phyloP scores from a whole-genome alignment of 2,888 invertebrate species.

The Argyresthia goedartella region DNA sequence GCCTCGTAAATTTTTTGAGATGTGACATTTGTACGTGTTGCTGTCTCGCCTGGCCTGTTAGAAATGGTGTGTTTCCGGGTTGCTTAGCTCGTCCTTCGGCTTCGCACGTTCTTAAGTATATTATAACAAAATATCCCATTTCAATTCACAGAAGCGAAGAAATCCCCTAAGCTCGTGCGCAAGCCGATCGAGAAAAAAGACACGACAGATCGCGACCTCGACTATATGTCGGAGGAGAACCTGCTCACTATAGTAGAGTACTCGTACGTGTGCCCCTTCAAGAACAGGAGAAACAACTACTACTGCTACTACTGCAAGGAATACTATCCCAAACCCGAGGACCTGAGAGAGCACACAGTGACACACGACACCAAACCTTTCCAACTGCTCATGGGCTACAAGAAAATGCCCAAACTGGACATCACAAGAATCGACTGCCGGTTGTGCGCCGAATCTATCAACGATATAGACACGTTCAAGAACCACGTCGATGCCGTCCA shows the following conservation, averaged over 20 bases:
- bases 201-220: slow-evolving; percentile 48
- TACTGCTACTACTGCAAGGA: slow-evolving; percentile 63
- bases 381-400: slow-evolving; percentile 52
- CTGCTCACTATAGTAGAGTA: slow-evolving; percentile 52
- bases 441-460: slow-evolving; percentile 42
- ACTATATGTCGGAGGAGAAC: slow-evolving; percentile 60
- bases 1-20: no score
- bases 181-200: slow-evolving; percentile 44
- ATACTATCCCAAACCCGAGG: slow-evolving; percentile 55
- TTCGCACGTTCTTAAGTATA: no score
- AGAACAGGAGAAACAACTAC: slow-evolving; percentile 54
- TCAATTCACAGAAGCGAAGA: slow-evolving; percentile 22
- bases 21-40: no score
- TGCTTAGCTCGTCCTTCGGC: no score
- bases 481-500: slow-evolving; percentile 48
- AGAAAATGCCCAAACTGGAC: slow-evolving; percentile 58
- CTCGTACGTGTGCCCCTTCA: slow-evolving; percentile 56
- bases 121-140: slow-evolving; percentile 6
- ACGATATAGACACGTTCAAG: slow-evolving; percentile 43
- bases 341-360: slow-evolving; percentile 48
- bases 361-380: slow-evolving; percentile 57
- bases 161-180: slow-evolving; percentile 23
- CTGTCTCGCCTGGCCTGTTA: no score
- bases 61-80: no score
- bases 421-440: slow-evolving; percentile 54